Percentiles rank a stretch among this genome's conserved stretches.
phyloP scores from a whole-genome alignment of 2,888 invertebrate species.

The Pseudococcus jackbeardsleyi region DNA sequence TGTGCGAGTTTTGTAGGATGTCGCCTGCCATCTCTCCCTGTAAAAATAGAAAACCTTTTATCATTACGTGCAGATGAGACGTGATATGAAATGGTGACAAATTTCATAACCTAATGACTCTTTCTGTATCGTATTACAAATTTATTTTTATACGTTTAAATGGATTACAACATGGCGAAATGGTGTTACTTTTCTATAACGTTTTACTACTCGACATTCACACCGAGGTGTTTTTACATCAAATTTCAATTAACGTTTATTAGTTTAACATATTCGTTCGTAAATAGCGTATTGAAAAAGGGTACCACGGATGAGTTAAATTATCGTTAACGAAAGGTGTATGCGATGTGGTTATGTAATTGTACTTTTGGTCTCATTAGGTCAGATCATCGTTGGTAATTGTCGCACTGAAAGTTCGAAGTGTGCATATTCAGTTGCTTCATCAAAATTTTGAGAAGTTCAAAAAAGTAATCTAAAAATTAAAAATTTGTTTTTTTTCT shows the following conservation, averaged over 20 bases:
- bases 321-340: neutral
- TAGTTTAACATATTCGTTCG: neutral
- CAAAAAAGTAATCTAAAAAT: no score
- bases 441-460: neutral
- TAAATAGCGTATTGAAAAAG: neutral
- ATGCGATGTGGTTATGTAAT: neutral
- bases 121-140: slow-evolving; percentile 1
- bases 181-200: slow-evolving; percentile 15
- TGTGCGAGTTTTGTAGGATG: slow-evolving; percentile 44
- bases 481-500: no score
- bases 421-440: neutral
- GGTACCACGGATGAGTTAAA: slow-evolving; percentile 18
- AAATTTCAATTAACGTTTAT: slow-evolving; percentile 53
- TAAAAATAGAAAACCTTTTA: neutral
- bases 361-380: neutral
- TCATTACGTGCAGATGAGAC: neutral
- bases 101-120: slow-evolving; percentile 24
- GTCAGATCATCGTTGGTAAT: neutral
- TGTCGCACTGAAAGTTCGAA: neutral
- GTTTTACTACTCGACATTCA: neutral
- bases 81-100: neutral
- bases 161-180: neutral
- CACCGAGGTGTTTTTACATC: slow-evolving; percentile 26
- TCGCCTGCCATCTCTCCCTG: slow-evolving; percentile 59
- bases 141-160: neutral